Base-by-base conservation (phyloP, 1,140 invertebrate genomes). In the Oreohelix idahoensis region DNA sequence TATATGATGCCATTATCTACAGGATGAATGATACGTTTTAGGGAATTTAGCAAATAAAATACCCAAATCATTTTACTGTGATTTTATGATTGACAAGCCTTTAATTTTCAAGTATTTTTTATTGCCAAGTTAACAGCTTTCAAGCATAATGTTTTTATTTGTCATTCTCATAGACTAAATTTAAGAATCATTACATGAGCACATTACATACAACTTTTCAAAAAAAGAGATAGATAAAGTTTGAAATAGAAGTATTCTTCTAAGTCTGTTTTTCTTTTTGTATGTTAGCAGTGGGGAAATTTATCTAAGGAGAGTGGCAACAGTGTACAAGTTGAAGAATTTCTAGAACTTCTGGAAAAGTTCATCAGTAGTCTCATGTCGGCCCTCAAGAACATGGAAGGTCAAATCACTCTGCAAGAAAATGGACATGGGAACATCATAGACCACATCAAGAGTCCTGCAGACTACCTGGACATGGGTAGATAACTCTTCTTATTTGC, bases 381-480 rank as follows among this genome's bases (percentile, higher is more conserved):
- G 51, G 90, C 92, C 29, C 85, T 90, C 17, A 86, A 87, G 63
- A 92, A 92, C 83, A 90, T 93, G 90, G 89, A 92, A 83, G 91
- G 91, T 58, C 92, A 93, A 86, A 87, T 93, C 32, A 88, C 86
- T 49, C 87, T 93, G 58, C 88, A 88, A n/a, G 89, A 92, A 73
- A 90, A 90, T 85, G 92, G 92, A 38, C 83, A 87, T 39, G 88
- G 88, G 13, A 66, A 82, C 38, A 86, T 89, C 23, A 87, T 92
- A 20, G 88, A 92, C 75, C 87, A 78, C 1, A 88, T 93, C 84
- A 91, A 88, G 63, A 86, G 90, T 10, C 88, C 91, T n/a, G 83
- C 88, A 39, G 92, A 93, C 80, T 93, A 92, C 75, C 92, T 92
- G 71, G 85, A 88, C 51, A 89, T 89, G 71, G 91, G 92, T 92